phyloP scores from a whole-genome alignment of 2,797 vertebrate genomes.

The Hephaestus fuliginosus region DNA sequence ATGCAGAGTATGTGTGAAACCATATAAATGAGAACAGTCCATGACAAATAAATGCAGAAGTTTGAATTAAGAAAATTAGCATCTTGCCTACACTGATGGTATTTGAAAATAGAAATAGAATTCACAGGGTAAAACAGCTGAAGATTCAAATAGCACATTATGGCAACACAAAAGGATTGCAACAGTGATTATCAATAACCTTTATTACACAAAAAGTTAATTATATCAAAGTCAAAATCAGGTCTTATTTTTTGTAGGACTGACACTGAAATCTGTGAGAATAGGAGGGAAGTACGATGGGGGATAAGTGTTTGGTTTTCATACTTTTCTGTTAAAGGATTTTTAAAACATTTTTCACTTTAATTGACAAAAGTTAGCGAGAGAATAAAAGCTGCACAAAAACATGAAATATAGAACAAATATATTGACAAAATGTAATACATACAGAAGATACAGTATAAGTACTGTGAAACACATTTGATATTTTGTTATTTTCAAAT shows the following conservation, averaged over 20 bases:
- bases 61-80: not conserved
- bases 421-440: too few species aligned
- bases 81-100: not conserved
- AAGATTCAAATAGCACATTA: not conserved
- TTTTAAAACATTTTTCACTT: too few species aligned
- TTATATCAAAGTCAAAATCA: not conserved
- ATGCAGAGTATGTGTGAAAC: too few species aligned
- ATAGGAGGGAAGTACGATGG: not conserved
- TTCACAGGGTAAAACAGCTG: not conserved
- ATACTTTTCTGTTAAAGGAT: too few species aligned
- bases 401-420: too few species aligned
- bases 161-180: not conserved
- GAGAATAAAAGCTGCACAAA: too few species aligned
- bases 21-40: too few species aligned
- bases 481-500: not conserved
- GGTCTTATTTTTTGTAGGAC: not conserved
- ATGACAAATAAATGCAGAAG: too few species aligned
- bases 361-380: too few species aligned
- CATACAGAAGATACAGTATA: too few species aligned
- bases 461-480: too few species aligned
- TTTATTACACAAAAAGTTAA: not conserved
- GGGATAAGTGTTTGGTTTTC: not conserved
- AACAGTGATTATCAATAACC: not conserved
- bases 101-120: not conserved
- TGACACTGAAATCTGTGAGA: not conserved